phyloP scores from a whole-genome alignment of 2,888 invertebrate genomes.

The Noctuana brunneofusca region DNA sequence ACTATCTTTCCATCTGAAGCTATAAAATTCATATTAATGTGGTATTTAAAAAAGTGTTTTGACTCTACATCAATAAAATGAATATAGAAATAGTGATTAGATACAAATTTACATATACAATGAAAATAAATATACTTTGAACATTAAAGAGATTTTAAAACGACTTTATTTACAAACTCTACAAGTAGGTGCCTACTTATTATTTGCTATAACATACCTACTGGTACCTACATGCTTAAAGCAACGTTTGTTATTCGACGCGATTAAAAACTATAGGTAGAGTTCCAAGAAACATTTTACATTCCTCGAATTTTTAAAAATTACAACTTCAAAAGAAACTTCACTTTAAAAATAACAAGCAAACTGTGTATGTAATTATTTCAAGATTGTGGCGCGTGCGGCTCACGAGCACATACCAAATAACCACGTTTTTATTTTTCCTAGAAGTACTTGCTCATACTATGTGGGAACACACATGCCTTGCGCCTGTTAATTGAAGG shows the following conservation, averaged over 20 bases:
- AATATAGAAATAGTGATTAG: too few species aligned
- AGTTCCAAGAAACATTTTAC: slow-evolving; percentile 19
- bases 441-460: neutral
- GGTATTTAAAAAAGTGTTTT: too few species aligned
- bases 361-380: slow-evolving; percentile 33
- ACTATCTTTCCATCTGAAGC: too few species aligned
- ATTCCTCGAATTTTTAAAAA: slow-evolving; percentile 18
- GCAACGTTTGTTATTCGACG: slow-evolving; percentile 4
- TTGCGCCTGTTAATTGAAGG: neutral
- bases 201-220: neutral
- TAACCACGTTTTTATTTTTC: slow-evolving; percentile 13
- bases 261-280: slow-evolving; percentile 12
- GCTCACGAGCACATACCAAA: slow-evolving; percentile 12
- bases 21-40: too few species aligned
- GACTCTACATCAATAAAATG: too few species aligned
- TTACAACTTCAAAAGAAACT: slow-evolving; percentile 33
- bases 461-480: neutral
- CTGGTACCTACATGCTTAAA: neutral
- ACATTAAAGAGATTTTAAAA: too few species aligned
- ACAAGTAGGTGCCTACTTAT: neutral
- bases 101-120: too few species aligned
- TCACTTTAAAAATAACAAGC: slow-evolving; percentile 32
- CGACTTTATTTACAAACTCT: too few species aligned
- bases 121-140: too few species aligned
- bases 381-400: slow-evolving; percentile 16